Evolutionary conservation across 2,797 vertebrate species (phyloP), one percentile per base, ranked within the genome.

Genomic region (Sebastes taczanowskii): DNA sequence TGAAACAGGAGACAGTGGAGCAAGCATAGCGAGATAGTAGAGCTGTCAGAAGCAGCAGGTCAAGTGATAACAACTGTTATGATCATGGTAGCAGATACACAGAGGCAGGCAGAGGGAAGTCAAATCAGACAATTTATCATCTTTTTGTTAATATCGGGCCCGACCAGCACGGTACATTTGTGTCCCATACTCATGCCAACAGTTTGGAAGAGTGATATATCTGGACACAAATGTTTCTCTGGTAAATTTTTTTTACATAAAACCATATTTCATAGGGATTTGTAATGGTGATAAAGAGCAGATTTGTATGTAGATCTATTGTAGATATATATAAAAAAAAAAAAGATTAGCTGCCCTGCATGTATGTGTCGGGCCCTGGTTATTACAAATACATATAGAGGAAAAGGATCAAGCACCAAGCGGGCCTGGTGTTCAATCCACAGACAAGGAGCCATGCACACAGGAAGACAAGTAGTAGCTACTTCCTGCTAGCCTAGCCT

Each of bases 391-490:
- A 86, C 46, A 85, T 42, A 87, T 42, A 87, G 34, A 82, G 61
- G 49, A 86, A 86, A 82, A 65, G 59, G 81, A 91, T 83, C 59
- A 68, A 89, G 72, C 86, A 89, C 89, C 88, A 85, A 84, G 87
- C 70, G 76, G 76, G 63, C 80, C 84, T 88, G 76, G 82, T 86
- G 84, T 67, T 91, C 80, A 73, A 86, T 85, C 84, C 38, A 83
- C 81, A 91, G 77, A 92, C 85, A 91, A 66, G 87, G 80, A 94
- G 93, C 91, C 93, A 95, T 95, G 95, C 94, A 95, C 77, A 81
- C 84, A 88, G 85, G 85, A 88, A 93, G 72, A 91, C 86, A 92
- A 78, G 81, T 34, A 86, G 64, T 66, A 73, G 71, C 82, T 85
- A 77, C 67, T 88, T 88, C 82, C 77, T 82, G 71, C 76, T 77